Conservation (phyloP, 2,797 vertebrate species). For the Dipus sagitta region DNA sequence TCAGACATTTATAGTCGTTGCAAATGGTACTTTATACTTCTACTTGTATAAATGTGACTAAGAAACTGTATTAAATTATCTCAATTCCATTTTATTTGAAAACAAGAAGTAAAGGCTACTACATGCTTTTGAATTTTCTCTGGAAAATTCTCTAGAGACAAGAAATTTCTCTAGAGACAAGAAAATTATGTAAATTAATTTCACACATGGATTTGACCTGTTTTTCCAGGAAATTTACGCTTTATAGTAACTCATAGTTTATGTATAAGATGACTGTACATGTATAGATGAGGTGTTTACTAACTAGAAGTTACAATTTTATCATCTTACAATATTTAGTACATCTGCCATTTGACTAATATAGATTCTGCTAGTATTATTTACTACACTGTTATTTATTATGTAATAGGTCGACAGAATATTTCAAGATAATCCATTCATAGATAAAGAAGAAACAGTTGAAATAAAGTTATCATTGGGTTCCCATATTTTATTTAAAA, state of each 20-base stretch:
- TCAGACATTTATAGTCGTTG: not conserved
- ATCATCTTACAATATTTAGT: slow-evolving; percentile 35
- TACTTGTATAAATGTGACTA: not conserved
- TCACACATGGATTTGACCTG: not conserved
- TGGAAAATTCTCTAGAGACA: not conserved
- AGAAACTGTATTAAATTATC: not conserved
- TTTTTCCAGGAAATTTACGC: slow-evolving; percentile 51
- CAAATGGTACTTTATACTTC: not conserved
- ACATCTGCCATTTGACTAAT: not conserved
- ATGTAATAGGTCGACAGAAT: not conserved
- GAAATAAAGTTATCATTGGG: slow-evolving; percentile 26
- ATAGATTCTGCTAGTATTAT: not conserved
- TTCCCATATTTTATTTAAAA: slow-evolving; percentile 52
- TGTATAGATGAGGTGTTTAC: slow-evolving; percentile 35
- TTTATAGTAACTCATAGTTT: slow-evolving; percentile 13
- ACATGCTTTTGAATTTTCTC: not conserved
- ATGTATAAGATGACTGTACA: not conserved
- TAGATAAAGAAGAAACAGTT: not conserved
- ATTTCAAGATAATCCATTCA: not conserved
- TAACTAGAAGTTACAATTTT: slow-evolving; percentile 28
- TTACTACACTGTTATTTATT: slow-evolving; percentile 7
- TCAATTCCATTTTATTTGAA: not conserved
- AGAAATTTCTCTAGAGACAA: not conserved
- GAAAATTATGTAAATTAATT: slow-evolving; percentile 19
- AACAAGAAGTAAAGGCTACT: not conserved